Evolutionary conservation across 2,113 vertebrate genomes (phyloP), one percentile per base, ranked within the genome.

Genomic region (Dermatemys mawii): DNA sequence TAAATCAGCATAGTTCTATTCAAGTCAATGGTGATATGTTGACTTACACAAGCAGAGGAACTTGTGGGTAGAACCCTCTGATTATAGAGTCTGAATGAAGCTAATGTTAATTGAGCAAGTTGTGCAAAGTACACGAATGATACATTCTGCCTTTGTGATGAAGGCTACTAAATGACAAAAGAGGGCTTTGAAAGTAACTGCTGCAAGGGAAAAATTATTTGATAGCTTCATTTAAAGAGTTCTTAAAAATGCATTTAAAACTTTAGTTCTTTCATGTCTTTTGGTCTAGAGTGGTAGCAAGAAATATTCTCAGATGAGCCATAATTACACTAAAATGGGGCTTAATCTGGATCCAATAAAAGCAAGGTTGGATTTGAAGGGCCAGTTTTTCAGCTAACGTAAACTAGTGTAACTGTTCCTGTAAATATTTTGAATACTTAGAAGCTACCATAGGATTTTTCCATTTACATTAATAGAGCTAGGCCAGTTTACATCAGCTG

Each of bases 381-480:
- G 55, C 32, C 89, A 87, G 88, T 80, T 95, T 53, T 78, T 91
- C 63, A 84, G 54, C 49, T 92, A 90, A 88, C n/a, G 21, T 50
- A 46, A 76, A 76, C 55, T 81, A 90, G 22, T 87, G 80, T 89
- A 84, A 32, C 24, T 29, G 10, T 26, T 46, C 16, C 26, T 26
- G 38, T 54, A 55, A 55, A 82, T 57, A 82, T 82, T 82, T 46
- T 46, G 67, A 73, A 17, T 19, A 38, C 38, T 48, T 50, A 81
- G 93, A 86, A 85, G 8, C 14, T 83, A 38, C 87, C 84, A 57
- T 83, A 90, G 44, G 8, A 76, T 57, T 93, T 94, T 91, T 90
- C 78, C 78, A 90, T 94, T 90, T 63, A 96, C 86, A 94, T 87
- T 22, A 84, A 50, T 53, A 80, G 86, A 94, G 70, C 94, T 93